Base-by-base conservation (phyloP, 1,140 invertebrate genomes). In the Drosophila bocqueti region DNA sequence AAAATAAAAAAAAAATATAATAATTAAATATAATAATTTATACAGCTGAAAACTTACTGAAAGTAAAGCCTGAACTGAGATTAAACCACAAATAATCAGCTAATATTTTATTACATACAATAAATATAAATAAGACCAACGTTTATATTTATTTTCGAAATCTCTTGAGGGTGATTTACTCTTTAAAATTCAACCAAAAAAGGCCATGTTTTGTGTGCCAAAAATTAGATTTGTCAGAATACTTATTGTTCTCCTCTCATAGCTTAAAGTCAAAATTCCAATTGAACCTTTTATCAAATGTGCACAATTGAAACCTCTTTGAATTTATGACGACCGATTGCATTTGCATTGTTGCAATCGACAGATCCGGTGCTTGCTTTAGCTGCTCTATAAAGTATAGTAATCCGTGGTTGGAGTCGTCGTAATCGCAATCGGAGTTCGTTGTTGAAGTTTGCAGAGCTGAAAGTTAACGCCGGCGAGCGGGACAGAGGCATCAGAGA, bases 281-380 rank as follows among this genome's bases (percentile, higher is more conserved):
- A 57, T 72, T 46, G 16, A 21, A 24, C 42, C 40, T 18, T 75
- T 60, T 43, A 34, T 38, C 24, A 16, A 67, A 66, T 46, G 47
- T 69, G 31, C n/a, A 1, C 16, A 16, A 18, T 54, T 50, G 26
- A 21, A 34, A 43, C 63, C 45, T 16, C 4, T 10, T 21, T 16
- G 13, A 31, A 49, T 43, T 55, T 24, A 63, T 60, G 54, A 62
- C 36, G 26, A 40, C 29, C 34, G 69, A 68, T 81, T 76, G 66
- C 75, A 82, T 69, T 83, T 76, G 46, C 64, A 75, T 81, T 81
- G 31, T 8, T 78, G 76, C 87, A 80, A 89, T 60, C 62, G 73
- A 59, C 58, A 58, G 47, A 61, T 71, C 57, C 38, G 31, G 49
- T 43, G 38, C 50, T n/a, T 18, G n/a, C 36, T 29, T 34, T 45